A percentile compares a stretch with the other conserved stretches of the same genome.
Conservation (phyloP, 2,113 vertebrate species). For the Strigops habroptila region DNA sequence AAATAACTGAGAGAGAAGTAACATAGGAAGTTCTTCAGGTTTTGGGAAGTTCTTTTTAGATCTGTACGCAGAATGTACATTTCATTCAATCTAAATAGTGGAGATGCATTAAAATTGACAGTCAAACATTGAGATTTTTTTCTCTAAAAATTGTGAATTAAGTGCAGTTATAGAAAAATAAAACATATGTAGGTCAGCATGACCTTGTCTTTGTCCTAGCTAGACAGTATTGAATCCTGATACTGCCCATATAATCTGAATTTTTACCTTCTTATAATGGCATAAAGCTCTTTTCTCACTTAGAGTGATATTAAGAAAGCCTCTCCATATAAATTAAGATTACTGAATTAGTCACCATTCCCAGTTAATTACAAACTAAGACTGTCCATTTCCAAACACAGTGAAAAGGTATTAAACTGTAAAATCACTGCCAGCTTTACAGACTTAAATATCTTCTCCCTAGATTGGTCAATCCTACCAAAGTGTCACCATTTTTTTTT, state of each 20-base stretch:
- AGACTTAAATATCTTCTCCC: neutral
- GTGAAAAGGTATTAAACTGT: neutral
- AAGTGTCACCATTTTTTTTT: neutral
- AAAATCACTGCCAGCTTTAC: neutral
- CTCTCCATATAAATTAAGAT: neutral
- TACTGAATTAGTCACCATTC: neutral
- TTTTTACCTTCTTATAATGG: neutral
- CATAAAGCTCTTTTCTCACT: neutral
- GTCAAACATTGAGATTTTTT: neutral
- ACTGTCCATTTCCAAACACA: neutral
- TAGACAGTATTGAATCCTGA: neutral
- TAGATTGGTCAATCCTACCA: neutral
- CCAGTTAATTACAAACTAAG: neutral
- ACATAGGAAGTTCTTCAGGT: neutral
- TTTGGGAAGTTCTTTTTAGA: neutral
- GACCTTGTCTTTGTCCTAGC: neutral
- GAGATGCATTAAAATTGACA: neutral
- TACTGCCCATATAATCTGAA: neutral
- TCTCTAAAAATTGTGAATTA: neutral
- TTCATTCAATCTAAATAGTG: neutral
- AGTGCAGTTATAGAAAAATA: neutral
- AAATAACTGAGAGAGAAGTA: neutral
- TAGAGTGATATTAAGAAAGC: neutral
- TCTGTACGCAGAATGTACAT: neutral
- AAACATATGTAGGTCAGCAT: neutral